Percentiles rank a stretch among this genome's conserved stretches.
These are phyloP conservation scores for Apamea crenata DNA, from an alignment of 2,888 invertebrate genomes.

Conservation along the genomic window DNA sequence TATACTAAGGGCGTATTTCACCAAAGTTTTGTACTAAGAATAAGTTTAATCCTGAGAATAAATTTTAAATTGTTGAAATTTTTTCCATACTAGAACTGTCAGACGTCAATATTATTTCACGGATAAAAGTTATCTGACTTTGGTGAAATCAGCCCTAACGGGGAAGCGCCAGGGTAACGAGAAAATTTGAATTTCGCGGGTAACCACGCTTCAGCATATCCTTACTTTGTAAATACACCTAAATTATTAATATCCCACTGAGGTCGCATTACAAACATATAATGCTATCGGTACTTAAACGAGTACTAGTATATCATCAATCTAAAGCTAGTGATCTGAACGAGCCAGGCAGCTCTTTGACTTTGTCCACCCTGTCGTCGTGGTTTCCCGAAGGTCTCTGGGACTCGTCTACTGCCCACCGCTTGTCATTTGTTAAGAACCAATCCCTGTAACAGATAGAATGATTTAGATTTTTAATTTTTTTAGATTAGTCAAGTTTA, in stretches of 20 bases:
- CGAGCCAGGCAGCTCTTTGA: constrained; percentile 88
- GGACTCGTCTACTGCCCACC: constrained; percentile 91
- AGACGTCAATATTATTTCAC: not conserved
- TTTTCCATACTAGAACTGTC: not conserved
- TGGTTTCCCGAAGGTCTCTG: constrained; percentile 81
- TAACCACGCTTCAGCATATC: not conserved
- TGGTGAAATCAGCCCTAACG: not conserved
- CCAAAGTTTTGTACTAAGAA: not conserved
- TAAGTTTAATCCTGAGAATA: not conserved
- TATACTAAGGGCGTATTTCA: not conserved
- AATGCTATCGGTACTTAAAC: not conserved
- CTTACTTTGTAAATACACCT: not conserved
- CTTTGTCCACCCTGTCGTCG: constrained; percentile 78
- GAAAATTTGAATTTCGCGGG: not conserved
- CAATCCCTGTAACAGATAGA: constrained; percentile 86
- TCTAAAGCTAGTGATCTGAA: constrained; percentile 91
- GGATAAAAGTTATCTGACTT: not conserved
- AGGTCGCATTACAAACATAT: constrained; percentile 26
- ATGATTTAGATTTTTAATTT: too few species aligned
- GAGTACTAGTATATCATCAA: constrained; percentile 68
- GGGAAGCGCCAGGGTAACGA: not conserved
- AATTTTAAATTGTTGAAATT: not conserved
- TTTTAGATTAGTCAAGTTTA: constrained; percentile 57
- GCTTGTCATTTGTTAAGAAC: constrained; percentile 89
- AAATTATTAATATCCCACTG: constrained; percentile 23